A percentile compares a stretch with the other conserved stretches of the same genome.
Evolutionary conservation across 2,113 vertebrate genomes (phyloP).

Genomic region (Falcunculus frontatus): DNA sequence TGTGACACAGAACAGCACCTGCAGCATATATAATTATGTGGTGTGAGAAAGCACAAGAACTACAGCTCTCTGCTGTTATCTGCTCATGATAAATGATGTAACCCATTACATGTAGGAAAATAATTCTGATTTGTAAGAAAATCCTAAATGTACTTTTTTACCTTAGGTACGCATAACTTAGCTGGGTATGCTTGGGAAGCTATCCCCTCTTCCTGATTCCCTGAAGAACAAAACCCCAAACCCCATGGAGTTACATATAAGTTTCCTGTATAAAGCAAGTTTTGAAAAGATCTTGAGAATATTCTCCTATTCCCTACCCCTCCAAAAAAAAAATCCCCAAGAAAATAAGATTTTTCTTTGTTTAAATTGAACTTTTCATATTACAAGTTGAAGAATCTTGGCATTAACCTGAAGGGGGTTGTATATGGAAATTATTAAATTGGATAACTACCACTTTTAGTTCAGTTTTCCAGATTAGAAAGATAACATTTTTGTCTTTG

Average conservation of each 20-base stretch:
- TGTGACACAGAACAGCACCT: neutral
- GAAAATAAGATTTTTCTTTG: neutral
- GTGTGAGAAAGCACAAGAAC: neutral
- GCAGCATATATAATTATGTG: neutral
- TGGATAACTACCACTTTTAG: neutral
- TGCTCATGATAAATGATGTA: neutral
- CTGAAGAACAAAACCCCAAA: neutral
- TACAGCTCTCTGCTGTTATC: neutral
- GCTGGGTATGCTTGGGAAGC: neutral
- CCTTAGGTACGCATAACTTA: neutral
- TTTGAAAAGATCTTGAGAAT: neutral
- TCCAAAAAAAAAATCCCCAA: neutral
- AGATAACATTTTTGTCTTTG: neutral
- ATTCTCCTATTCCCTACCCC: neutral
- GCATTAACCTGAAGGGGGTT: neutral
- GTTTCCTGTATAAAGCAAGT: neutral
- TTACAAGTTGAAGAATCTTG: neutral
- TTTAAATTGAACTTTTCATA: neutral
- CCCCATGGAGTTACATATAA: neutral
- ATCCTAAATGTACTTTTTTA: neutral
- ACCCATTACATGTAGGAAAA: neutral
- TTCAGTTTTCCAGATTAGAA: neutral
- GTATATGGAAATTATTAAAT: neutral
- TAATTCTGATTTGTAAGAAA: neutral
- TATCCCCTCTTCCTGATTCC: neutral